phyloP scores from a whole-genome alignment of 2,797 vertebrate species.

The Argya squamiceps region DNA sequence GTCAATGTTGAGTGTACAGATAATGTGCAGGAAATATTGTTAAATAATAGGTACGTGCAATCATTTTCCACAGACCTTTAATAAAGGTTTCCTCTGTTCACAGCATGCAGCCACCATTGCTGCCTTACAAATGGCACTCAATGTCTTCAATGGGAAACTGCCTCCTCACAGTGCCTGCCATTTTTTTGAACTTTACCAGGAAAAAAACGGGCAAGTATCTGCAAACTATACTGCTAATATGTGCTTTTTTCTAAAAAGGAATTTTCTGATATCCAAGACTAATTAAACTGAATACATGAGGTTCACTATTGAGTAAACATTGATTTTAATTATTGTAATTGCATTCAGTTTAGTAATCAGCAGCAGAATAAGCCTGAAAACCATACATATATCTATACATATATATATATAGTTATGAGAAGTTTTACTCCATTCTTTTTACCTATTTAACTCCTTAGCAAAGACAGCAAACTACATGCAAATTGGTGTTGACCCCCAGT shows the following conservation, averaged over 20 bases:
- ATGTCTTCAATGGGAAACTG: constrained; percentile 81
- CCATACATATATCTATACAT: too few species aligned
- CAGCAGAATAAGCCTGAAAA: background rate
- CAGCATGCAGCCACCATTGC: constrained; percentile 87
- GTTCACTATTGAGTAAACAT: background rate
- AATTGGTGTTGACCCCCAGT: background rate
- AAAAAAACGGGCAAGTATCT: constrained; percentile 80
- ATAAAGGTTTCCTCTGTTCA: background rate
- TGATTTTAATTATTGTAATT: background rate
- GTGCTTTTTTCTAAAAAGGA: background rate
- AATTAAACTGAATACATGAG: background rate
- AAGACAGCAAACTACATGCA: background rate
- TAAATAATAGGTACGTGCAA: background rate
- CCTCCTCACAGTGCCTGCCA: constrained; percentile 88
- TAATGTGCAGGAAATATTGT: background rate
- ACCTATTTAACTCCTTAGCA: background rate
- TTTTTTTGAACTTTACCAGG: constrained; percentile 85
- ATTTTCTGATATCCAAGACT: background rate
- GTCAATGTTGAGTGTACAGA: background rate
- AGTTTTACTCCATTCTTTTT: background rate
- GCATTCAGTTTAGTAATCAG: background rate
- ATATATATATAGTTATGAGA: background rate
- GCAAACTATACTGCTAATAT: background rate
- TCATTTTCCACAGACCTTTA: background rate
- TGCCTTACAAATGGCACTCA: constrained; percentile 86